These are phyloP conservation scores for Molossus alvarezi DNA, from an alignment of 2,797 vertebrate genomes.

Conservation along the genomic window DNA sequence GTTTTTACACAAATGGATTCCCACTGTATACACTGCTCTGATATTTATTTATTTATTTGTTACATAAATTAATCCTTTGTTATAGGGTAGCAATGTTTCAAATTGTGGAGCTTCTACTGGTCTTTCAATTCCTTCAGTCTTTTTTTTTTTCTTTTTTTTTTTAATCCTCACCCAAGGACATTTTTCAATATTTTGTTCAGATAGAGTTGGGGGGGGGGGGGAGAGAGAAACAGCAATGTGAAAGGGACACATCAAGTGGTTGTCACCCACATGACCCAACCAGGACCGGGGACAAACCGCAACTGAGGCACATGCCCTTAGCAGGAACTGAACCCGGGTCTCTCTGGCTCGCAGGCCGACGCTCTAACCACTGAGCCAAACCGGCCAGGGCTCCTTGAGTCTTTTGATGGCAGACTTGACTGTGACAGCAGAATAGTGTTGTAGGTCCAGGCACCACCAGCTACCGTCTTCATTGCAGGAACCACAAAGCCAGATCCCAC, in stretches of 20 bases:
- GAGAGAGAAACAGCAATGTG: too few species aligned
- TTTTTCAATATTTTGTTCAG: too few species aligned
- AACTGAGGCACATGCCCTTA: too few species aligned
- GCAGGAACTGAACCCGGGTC: too few species aligned
- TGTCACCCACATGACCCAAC: too few species aligned
- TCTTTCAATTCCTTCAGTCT: not conserved
- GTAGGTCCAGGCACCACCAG: not conserved
- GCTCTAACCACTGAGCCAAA: too few species aligned
- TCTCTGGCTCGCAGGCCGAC: too few species aligned
- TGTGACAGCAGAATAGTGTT: not conserved
- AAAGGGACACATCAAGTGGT: too few species aligned
- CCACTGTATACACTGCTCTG: not conserved
- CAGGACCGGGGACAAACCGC: too few species aligned
- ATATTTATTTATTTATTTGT: not conserved
- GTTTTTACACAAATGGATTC: slow-evolving; percentile 13
- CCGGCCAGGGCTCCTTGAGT: not conserved
- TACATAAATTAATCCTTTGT: not conserved
- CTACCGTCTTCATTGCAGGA: not conserved
- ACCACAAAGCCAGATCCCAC: not conserved
- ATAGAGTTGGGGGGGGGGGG: too few species aligned
- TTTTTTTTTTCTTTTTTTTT: too few species aligned
- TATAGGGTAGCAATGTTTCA: not conserved
- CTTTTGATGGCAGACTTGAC: not conserved
- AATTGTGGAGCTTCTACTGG: not conserved
- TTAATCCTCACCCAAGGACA: too few species aligned